These are phyloP conservation scores for Poicephalus gulielmi DNA, from an alignment of 2,113 vertebrate genomes.

Conservation along the genomic window DNA sequence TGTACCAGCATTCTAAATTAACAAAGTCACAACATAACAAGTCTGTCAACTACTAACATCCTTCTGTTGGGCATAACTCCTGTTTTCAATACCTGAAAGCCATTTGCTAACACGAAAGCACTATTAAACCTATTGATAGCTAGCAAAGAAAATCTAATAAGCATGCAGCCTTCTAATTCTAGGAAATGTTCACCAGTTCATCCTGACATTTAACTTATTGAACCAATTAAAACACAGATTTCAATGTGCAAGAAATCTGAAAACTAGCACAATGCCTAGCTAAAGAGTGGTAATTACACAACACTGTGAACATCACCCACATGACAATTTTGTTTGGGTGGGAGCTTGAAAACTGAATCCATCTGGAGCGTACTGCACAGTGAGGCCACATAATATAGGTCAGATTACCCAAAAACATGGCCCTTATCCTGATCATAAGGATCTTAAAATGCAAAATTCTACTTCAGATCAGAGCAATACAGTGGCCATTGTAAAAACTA, in stretches of 20 bases:
- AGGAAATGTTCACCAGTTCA: background rate
- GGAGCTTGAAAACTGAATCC: background rate
- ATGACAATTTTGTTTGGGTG: background rate
- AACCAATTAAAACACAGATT: background rate
- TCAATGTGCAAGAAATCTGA: background rate
- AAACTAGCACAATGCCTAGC: background rate
- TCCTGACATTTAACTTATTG: background rate
- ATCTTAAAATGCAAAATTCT: background rate
- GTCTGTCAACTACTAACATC: background rate
- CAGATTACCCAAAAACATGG: background rate
- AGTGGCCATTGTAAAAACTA: background rate
- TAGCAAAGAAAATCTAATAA: background rate
- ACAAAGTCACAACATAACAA: background rate
- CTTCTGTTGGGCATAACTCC: background rate
- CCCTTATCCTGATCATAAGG: background rate
- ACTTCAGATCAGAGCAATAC: background rate
- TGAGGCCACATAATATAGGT: background rate
- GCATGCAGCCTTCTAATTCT: background rate
- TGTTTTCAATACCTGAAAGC: background rate
- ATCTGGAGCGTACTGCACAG: background rate
- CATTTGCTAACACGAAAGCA: background rate
- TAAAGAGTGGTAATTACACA: background rate
- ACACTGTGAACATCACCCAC: background rate
- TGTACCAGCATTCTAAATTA: background rate
- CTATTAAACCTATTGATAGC: background rate